phyloP scores from a whole-genome alignment of 2,113 vertebrate genomes.

The Syngnathus floridae region DNA sequence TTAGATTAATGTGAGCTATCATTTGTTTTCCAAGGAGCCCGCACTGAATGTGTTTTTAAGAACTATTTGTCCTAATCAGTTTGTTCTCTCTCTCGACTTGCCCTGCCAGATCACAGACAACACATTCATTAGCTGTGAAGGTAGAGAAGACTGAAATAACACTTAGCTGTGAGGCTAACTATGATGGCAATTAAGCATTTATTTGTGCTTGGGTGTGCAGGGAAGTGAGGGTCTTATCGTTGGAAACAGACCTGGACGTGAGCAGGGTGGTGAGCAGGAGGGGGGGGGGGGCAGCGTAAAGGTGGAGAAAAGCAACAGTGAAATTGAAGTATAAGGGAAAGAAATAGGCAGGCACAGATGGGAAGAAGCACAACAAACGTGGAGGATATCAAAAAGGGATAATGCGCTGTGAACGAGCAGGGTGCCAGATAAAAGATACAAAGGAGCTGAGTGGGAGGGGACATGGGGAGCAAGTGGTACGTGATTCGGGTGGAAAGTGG shows the following conservation, averaged over 20 bases:
- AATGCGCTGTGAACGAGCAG: conserved; percentile 24
- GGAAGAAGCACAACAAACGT: conserved; percentile 30
- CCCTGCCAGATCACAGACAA: conserved; percentile 42
- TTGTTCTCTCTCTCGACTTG: neutral
- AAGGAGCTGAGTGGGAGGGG: conserved; percentile 13
- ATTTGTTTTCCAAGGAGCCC: conserved; percentile 34
- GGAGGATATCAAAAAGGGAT: conserved; percentile 39
- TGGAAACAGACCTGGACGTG: conserved; percentile 66
- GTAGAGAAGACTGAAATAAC: conserved; percentile 31
- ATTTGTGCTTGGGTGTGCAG: conserved; percentile 21
- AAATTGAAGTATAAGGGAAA: conserved; percentile 46
- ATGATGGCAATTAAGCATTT: conserved; percentile 38
- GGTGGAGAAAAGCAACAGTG: conserved; percentile 23
- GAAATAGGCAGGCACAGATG: conserved; percentile 34
- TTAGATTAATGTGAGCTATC: conserved; percentile 18
- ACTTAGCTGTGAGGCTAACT: conserved; percentile 49
- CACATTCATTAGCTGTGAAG: conserved; percentile 56
- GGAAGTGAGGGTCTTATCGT: conserved; percentile 58
- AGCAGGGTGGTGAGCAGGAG: conserved; percentile 50
- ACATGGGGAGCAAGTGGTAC: conserved; percentile 17
- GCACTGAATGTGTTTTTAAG: conserved; percentile 33
- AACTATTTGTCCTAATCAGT: conserved; percentile 13
- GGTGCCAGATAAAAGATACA: conserved; percentile 34
- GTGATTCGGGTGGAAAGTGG: conserved; percentile 28
- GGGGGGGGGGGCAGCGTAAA: neutral